A percentile compares a stretch with the other conserved stretches of the same genome.
These are phyloP conservation scores for Tenebrio molitor DNA, from an alignment of 1,140 invertebrate species.

Conservation along the genomic window DNA sequence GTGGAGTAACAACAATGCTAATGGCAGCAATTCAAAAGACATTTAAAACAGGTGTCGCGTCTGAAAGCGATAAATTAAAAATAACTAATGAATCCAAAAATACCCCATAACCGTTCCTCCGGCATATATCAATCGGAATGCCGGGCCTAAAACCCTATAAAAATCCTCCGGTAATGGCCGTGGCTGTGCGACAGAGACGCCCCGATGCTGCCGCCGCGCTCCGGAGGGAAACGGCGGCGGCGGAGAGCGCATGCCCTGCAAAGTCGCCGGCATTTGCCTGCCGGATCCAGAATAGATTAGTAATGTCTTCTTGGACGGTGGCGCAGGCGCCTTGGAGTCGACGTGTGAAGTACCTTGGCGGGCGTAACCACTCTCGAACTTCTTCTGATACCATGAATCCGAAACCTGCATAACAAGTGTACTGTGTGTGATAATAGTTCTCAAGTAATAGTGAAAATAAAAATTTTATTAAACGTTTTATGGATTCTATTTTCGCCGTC, in stretches of 20 bases:
- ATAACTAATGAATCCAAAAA: slow-evolving; percentile 60
- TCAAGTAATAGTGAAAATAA: slow-evolving; percentile 56
- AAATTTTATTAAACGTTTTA: slow-evolving; percentile 57
- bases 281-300: slow-evolving; percentile 52
- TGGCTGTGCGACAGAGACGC: slow-evolving; percentile 39
- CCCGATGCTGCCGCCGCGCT: background rate
- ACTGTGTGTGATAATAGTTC: slow-evolving; percentile 57
- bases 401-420: slow-evolving; percentile 55
- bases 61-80: slow-evolving; percentile 58
- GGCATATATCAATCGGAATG: slow-evolving; percentile 56
- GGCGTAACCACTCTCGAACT: slow-evolving; percentile 63
- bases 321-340: slow-evolving; percentile 62
- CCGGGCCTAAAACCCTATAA: slow-evolving; percentile 55
- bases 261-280: slow-evolving; percentile 56
- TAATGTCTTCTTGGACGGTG: slow-evolving; percentile 52
- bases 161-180: slow-evolving; percentile 58
- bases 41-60: slow-evolving; percentile 58
- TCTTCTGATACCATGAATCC: slow-evolving; percentile 57
- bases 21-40: slow-evolving; percentile 29
- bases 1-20: slow-evolving; percentile 16
- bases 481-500: slow-evolving; percentile 50
- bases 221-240: slow-evolving; percentile 47
- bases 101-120: slow-evolving; percentile 50
- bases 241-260: slow-evolving; percentile 57
- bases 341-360: slow-evolving; percentile 60